Evolutionary conservation across 2,888 invertebrate species (phyloP), one percentile per base, ranked within the genome.

Genomic region (Disparrhopalites patrizii): DNA sequence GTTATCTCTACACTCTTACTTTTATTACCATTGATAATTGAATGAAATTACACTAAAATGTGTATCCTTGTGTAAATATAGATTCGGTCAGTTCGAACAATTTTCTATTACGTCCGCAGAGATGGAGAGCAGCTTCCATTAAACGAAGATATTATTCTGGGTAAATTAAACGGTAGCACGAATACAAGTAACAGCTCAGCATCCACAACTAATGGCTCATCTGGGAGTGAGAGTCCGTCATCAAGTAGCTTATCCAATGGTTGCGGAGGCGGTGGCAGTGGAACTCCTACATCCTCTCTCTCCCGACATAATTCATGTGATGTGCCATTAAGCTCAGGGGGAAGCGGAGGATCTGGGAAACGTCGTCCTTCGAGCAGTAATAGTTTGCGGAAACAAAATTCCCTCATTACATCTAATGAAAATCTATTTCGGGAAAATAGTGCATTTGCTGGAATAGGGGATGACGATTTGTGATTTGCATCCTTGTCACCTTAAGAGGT

Each of bases 381-480:
- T 61, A 72, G 70, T 64, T 58, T 72, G 52, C 68, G 72, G 47
- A 62, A 66, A 51, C 71, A 70, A 47, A 71, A 69, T 61, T 73
- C 73, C 27, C 62, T 71, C 43, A 65, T 70, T 31, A 72, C 68
- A 61, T 72, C 72, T 55, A 72, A 67, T 65, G 73, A 76, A 64
- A 77, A 77, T 67, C 73, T 76, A 43, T 71, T 91, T 68, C 77
- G 79, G 28, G 92, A 92, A 78, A 94, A 93, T 80, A 90, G 91
- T 79, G 93, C 94, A 25, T 97, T 96, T 79, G 92, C 93, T 80
- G 93, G 91, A 57, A 95, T 97, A 74, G 93, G 94, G 3, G 96
- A 97, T 78, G 96, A 95, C 76, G 96, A 96, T 76, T 78, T 84
- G 70, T 83, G 77, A 79, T 65, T 18, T 23, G 13, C 4, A 20